Base-by-base conservation (phyloP, 30 jellyfish, hydroid and myxozoan genomes). In the Cassiopea xamachana region DNA sequence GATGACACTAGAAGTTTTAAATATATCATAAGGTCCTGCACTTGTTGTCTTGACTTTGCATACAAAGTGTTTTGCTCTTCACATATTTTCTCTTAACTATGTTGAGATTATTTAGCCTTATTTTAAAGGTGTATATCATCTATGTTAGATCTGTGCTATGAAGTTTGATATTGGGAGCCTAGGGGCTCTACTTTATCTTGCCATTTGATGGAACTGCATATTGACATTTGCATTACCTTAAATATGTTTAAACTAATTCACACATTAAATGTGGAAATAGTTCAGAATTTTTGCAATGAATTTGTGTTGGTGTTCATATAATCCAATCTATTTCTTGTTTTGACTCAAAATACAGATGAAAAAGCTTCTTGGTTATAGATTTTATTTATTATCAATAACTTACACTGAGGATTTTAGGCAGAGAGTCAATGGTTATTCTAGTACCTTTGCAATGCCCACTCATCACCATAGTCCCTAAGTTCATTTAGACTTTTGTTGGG, bases 191-290 rank as follows among this genome's bases (percentile, higher is more conserved):
- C 64, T 10, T 64, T 64, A 9, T 9, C 27, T 4, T 64, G 43
- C 74, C 74, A 64, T 64, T 64, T 64, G 43, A 64, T 64, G 74
- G 74, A 13, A 64, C 15, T 64, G 15, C 2, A 14, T 5, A 9
- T 64, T 64, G 43, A 9, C 27, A 6, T 17, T 64, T 64, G 43
- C 74, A 64, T 64, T 64, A 64, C 15, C 15, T 7, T 64, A 2
- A 64, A 64, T 64, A 27, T 64, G 15, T 64, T 64, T 64, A 2
- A 64, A 14, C 74, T 64, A 64, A 64, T 64, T 5, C 74, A 64
- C 80, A n/a, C 80, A 71, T 71, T 71, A 7, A 71, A 71, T 71
- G 80, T 71, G 80, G 50, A 43, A 71, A 71, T 68, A 7, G 39
- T 8, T 16, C 27, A 68, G n/a, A 71, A 2, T 18, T 7, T 17